These are phyloP conservation scores for Herminia tarsipennalis DNA, from an alignment of 2,888 invertebrate species.

Conservation along the genomic window DNA sequence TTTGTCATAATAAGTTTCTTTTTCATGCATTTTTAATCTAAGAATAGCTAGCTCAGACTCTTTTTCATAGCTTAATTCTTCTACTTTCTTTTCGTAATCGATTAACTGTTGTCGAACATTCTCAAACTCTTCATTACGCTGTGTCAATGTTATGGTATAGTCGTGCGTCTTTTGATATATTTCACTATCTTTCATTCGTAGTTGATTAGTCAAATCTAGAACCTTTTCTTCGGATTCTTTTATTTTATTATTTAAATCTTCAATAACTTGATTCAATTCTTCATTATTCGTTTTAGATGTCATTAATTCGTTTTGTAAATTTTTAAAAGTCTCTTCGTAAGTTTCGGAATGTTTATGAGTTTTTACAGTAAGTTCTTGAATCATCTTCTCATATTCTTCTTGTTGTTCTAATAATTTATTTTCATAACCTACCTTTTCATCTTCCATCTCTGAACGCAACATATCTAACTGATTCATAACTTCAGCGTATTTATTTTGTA, in stretches of 20 bases:
- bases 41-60: slow-evolving; percentile 83
- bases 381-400: slow-evolving; percentile 75
- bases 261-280: slow-evolving; percentile 55
- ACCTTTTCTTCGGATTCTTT: slow-evolving; percentile 54
- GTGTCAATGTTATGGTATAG: slow-evolving; percentile 59
- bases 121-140: slow-evolving; percentile 77
- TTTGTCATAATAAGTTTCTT: slow-evolving; percentile 62
- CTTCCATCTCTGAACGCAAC: slow-evolving; percentile 77
- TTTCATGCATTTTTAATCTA: slow-evolving; percentile 82
- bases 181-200: slow-evolving; percentile 71
- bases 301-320: slow-evolving; percentile 59
- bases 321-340: slow-evolving; percentile 54
- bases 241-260: slow-evolving; percentile 50
- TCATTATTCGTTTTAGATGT: slow-evolving; percentile 54
- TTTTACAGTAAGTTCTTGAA: slow-evolving; percentile 60
- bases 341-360: slow-evolving; percentile 49
- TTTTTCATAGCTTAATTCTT: slow-evolving; percentile 81
- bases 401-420: slow-evolving; percentile 74
- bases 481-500: slow-evolving; percentile 76
- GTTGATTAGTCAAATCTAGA: slow-evolving; percentile 58
- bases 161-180: slow-evolving; percentile 75
- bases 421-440: slow-evolving; percentile 74
- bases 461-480: slow-evolving; percentile 71
- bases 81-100: slow-evolving; percentile 74
- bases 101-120: slow-evolving; percentile 68